Evolutionary conservation across 2,113 vertebrate genomes (phyloP).

Genomic region (Cebidichthys violaceus): DNA sequence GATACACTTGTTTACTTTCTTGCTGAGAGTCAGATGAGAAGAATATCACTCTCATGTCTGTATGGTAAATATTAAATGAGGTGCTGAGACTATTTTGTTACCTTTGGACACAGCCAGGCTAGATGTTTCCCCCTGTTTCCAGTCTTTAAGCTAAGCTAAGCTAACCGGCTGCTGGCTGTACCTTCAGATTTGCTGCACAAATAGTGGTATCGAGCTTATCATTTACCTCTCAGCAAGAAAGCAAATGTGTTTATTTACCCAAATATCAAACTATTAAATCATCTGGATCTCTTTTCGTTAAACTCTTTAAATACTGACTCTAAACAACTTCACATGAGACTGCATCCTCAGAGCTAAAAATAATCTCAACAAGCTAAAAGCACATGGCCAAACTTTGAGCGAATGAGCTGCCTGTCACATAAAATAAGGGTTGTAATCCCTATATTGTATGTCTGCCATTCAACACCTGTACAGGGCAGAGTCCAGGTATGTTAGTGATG

Average conservation of each 20-base stretch:
- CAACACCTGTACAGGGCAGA: neutral
- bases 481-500: neutral
- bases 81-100: neutral
- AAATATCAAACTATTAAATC: neutral
- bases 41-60: neutral
- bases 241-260: neutral
- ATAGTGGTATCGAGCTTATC: neutral
- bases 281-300: neutral
- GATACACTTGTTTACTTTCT: neutral
- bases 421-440: constrained; percentile 15
- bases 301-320: neutral
- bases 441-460: neutral
- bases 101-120: neutral
- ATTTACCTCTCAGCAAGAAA: neutral
- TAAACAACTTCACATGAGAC: neutral
- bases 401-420: neutral
- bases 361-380: neutral
- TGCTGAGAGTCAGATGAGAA: neutral
- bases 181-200: neutral
- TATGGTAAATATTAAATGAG: neutral
- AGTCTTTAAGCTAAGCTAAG: neutral
- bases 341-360: constrained; percentile 5
- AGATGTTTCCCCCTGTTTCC: neutral
- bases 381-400: neutral
- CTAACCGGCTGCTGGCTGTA: neutral